A percentile compares a stretch with the other conserved stretches of the same genome.
phyloP scores from a whole-genome alignment of 2,113 vertebrate genomes.

The Silurus glanis region DNA sequence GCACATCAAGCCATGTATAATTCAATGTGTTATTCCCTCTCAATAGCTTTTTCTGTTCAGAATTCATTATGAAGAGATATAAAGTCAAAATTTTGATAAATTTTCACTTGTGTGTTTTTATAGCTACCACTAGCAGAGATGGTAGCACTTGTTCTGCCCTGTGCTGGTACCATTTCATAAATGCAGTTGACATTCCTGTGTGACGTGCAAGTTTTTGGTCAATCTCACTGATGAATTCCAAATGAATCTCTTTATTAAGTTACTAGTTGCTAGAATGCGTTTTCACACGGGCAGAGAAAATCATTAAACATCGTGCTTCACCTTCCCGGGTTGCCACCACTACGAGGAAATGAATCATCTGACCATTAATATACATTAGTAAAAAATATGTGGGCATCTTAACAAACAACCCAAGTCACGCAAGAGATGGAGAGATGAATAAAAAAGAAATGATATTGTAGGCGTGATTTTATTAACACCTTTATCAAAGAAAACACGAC shows the following conservation, averaged over 20 bases:
- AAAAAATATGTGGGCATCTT: constrained; percentile 22
- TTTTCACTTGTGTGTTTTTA: not conserved
- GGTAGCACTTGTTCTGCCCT: not conserved
- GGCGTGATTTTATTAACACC: constrained; percentile 27
- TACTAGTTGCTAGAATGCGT: not conserved
- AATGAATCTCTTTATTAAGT: not conserved
- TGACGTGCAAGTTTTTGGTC: not conserved
- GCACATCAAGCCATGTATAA: not conserved
- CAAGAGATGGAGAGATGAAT: not conserved
- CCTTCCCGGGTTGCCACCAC: not conserved
- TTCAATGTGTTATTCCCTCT: not conserved
- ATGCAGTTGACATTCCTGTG: not conserved
- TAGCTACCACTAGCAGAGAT: too few relatives aligned
- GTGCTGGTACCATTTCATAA: not conserved
- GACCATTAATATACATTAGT: constrained; percentile 10
- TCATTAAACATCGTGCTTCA: not conserved
- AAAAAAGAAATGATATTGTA: not conserved
- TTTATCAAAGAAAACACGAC: constrained; percentile 31
- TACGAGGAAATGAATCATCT: constrained; percentile 22
- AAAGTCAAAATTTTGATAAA: not conserved
- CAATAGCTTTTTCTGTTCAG: not conserved
- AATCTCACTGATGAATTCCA: not conserved
- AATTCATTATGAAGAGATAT: not conserved
- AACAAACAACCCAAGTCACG: constrained; percentile 13
- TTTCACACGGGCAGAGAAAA: not conserved